Base-by-base conservation (phyloP, 2,888 invertebrate species). In the Tryphoninae sp. region DNA sequence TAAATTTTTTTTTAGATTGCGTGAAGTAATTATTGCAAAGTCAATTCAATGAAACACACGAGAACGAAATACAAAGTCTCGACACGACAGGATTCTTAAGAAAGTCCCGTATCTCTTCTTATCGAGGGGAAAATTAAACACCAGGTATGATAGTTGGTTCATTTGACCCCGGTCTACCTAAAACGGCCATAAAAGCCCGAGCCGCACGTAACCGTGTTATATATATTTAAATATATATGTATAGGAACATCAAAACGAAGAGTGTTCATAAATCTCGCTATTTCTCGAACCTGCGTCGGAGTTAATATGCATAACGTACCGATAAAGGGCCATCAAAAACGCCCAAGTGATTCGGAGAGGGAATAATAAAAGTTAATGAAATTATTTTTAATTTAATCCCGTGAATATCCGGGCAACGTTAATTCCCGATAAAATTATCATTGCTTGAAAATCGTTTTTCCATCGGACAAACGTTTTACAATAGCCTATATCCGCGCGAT, bases 381-480 rank as follows among this genome's bases (percentile, higher is more conserved):
- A 33, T 19, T n/a, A 75, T 75, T 75, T 45, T n/a, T 45, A 58
- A 58, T 58, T 75, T 65, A 49, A 75, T 75, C 42, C 11, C 33
- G 33, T 6, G 58, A 65, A 55, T 42, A 75, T 75, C 45, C 65
- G 58, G 58, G 65, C 22, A 65, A 58, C n/a, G 55, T 74, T 65
- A 16, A 72, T 62, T 51, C 49, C 19, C 19, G 22, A 58, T 69
- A 58, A 69, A 55, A 69, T 69, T 42, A 69, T 69, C 19, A n/a
- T 19, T 1, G 22, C 42, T n/a, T 11, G 69, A 62, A 72, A 72
- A 72, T 59, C 61, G 61, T 72, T 61, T 72, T 53, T 33, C 19
- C 26, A 68, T 51, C 23, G 16, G 67, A 16, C 33, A 9, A 33
- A 16, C 9, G 16, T 45, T 67, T 23, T 33, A 33, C 6, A 33